phyloP scores from a whole-genome alignment of 2,888 invertebrate species.

The Calameuta pallipes region DNA sequence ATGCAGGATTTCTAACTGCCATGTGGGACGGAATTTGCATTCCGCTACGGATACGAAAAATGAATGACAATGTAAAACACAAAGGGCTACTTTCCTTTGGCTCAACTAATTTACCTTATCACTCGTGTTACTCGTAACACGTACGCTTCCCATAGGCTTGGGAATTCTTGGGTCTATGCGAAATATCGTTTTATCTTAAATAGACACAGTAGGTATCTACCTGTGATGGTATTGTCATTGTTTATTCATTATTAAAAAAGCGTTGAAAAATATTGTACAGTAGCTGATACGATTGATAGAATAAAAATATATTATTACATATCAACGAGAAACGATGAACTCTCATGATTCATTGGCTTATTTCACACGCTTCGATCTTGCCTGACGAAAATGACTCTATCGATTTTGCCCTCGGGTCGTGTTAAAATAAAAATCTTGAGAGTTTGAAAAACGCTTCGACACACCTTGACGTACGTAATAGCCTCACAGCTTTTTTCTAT shows the following conservation, averaged over 20 bases:
- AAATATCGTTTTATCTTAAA: too few relatives aligned
- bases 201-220: too few relatives aligned
- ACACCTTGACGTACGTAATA: background rate
- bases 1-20: too few relatives aligned
- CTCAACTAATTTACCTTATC: constrained; percentile 30
- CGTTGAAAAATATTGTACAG: background rate
- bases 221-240: background rate
- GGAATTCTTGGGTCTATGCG: too few relatives aligned
- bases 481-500: background rate
- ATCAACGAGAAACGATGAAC: background rate
- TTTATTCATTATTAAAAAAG: background rate
- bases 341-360: background rate
- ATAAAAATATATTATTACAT: background rate
- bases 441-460: background rate
- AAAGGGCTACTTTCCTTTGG: background rate
- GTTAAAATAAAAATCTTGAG: background rate
- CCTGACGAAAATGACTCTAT: background rate
- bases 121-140: constrained; percentile 29
- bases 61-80: too few relatives aligned
- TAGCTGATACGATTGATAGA: background rate
- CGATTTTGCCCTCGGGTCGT: background rate
- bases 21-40: too few relatives aligned
- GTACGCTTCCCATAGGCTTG: background rate
- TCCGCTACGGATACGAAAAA: too few relatives aligned
- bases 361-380: background rate